Evolutionary conservation across 92 coral and sea anemone species (phyloP).

Genomic region (Parazoanthus darwini): DNA sequence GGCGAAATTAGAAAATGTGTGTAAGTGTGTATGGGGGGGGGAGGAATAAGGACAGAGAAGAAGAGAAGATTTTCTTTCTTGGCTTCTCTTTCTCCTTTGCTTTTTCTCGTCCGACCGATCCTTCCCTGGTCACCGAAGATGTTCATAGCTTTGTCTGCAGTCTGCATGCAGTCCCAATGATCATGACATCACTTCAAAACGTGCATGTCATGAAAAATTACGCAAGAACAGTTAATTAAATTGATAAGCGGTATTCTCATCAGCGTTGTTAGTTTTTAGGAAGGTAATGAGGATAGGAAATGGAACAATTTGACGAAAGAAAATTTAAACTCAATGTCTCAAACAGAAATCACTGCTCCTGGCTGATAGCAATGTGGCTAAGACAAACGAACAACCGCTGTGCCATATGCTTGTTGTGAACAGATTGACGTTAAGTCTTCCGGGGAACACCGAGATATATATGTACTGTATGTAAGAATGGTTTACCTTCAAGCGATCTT

Average conservation of each 20-base stretch:
- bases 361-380: no score
- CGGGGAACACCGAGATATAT: background rate
- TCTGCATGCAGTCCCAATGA: no score
- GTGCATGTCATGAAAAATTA: no score
- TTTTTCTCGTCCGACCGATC: background rate
- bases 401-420: no score
- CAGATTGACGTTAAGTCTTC: background rate
- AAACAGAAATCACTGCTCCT: no score
- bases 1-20: no score
- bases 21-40: no score
- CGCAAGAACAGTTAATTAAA: no score
- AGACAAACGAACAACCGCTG: background rate
- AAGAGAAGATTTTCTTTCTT: background rate
- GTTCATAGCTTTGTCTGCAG: no score
- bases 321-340: no score
- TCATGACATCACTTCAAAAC: background rate
- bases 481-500: constrained; percentile 73
- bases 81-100: background rate
- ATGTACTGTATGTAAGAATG: background rate
- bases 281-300: background rate
- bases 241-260: no score
- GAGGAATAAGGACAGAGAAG: background rate
- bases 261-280: background rate
- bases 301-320: background rate
- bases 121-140: no score